A percentile compares a stretch with the other conserved stretches of the same genome.
phyloP scores from a whole-genome alignment of 2,797 vertebrate species.

The Artibeus lituratus region DNA sequence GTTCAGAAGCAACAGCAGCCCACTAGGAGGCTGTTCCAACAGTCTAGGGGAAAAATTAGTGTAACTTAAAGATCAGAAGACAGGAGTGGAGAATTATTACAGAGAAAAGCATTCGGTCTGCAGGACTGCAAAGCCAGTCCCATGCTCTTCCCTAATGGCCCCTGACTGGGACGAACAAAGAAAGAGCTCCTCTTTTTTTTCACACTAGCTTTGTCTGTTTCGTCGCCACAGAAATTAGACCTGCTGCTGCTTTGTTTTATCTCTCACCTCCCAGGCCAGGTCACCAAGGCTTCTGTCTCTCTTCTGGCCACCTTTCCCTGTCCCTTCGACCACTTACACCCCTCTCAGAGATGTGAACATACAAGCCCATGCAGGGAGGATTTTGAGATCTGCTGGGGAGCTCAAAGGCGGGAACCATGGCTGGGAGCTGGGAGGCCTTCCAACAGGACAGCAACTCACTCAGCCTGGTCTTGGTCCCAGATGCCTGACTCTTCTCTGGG shows the following conservation, averaged over 20 bases:
- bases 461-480: not conserved
- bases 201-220: not conserved
- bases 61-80: not conserved
- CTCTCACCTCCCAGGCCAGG: not conserved
- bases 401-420: not conserved
- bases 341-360: not conserved
- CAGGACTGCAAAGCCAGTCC: not conserved
- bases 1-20: not conserved
- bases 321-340: not conserved
- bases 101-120: not conserved
- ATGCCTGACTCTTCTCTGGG: not conserved
- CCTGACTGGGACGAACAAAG: not conserved
- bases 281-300: not conserved
- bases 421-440: not conserved
- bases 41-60: not conserved
- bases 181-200: not conserved
- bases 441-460: not conserved
- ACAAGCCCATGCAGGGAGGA: not conserved
- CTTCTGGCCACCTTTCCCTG: not conserved
- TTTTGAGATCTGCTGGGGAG: not conserved
- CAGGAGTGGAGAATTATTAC: not conserved
- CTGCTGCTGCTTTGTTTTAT: not conserved
- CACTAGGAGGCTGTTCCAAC: not conserved
- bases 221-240: too few relatives aligned
- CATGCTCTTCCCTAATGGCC: not conserved